Evolutionary conservation across 2,113 vertebrate species (phyloP), one percentile per base, ranked within the genome.

Genomic region (Thalassoma bifasciatum): DNA sequence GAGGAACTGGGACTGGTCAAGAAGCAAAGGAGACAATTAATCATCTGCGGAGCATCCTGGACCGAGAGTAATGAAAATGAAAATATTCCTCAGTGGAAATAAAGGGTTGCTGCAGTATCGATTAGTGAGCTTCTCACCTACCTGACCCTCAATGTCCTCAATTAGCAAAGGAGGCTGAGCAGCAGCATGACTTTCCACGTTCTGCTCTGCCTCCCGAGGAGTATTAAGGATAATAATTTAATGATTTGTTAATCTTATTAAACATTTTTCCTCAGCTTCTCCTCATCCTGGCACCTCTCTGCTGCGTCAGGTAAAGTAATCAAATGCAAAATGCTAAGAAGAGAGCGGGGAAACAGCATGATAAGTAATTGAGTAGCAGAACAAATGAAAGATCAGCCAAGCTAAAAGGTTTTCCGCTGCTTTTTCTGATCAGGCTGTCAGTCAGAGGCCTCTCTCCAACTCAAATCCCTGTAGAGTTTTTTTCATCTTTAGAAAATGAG

Each of bases 231-330:
- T 81, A 88, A 86, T 87, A 86, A 85, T 68, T 84, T 64, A 79
- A 80, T 80, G 75, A 87, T 89, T 86, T 75, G 68, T 92, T 85
- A 84, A 83, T 86, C 88, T 82, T 82, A 90, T 85, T 86, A 83
- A 83, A 81, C 75, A 72, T 53, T 82, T 85, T 88, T 88, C 81
- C 65, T 86, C 51, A 24, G 75, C 76, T 86, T 72, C 50, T 76
- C 78, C 74, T 70, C 46, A 67, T 40, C 57, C 67, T 49, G 75
- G 79, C 72, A 50, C 76, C 86, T 72, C 70, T 85, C 72, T 63
- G 64, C 82, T 66, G 63, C 36, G 52, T 65, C 83, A 79, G 81
- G 87, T 82, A 34, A 84, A 86, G 81, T 84, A 84, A 92, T 90
- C 83, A 79, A 84, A 86, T 60, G 65, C 52, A 78, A 85, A 83